Percentiles rank a stretch among this genome's conserved stretches.
Conservation (phyloP, 2,888 invertebrate genomes). For the Ochropleura leucogaster region DNA sequence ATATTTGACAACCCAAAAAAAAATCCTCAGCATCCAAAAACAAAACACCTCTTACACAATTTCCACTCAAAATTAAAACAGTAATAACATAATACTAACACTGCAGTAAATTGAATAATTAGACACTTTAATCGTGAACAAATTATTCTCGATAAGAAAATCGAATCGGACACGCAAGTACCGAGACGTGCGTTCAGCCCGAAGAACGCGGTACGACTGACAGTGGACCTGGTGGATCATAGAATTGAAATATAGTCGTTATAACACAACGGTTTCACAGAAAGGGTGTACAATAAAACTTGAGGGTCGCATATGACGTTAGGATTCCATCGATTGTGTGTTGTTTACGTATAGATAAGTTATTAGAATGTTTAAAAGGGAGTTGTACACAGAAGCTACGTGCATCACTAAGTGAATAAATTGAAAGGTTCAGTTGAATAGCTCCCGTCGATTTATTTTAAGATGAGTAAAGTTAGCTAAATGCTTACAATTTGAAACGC, state of each 20-base stretch:
- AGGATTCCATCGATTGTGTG: constrained; percentile 39
- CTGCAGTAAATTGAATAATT: constrained; percentile 34
- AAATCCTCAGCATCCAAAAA: constrained; percentile 7
- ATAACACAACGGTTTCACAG: constrained; percentile 40
- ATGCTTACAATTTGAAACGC: too few relatives aligned
- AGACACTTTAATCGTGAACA: constrained; percentile 48
- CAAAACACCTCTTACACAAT: constrained; percentile 38
- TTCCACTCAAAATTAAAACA: constrained; percentile 24
- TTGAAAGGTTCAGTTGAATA: constrained; percentile 16
- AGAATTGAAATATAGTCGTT: constrained; percentile 31
- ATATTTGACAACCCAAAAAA: neutral
- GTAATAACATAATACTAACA: constrained; percentile 48
- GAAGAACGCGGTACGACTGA: constrained; percentile 48
- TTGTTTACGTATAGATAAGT: constrained; percentile 48
- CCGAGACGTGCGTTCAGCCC: constrained; percentile 16
- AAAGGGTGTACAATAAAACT: constrained; percentile 55
- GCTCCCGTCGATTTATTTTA: neutral
- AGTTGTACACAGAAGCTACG: constrained; percentile 32
- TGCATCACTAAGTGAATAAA: constrained; percentile 2
- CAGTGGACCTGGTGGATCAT: constrained; percentile 26
- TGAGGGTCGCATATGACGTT: constrained; percentile 63
- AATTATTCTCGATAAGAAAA: constrained; percentile 33
- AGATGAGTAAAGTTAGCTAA: neutral
- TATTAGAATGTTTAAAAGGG: constrained; percentile 24
- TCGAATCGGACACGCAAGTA: constrained; percentile 15